Evolutionary conservation across 2,113 vertebrate genomes (phyloP).

Genomic region (zebrafish (Danio rerio)): GRCz12tu NC_133183.1:22045001-22045500

Average conservation of each 20-base stretch:
- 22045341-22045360: conserved; percentile 84
- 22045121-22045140: background rate
- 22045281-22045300: conserved; percentile 92
- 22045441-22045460: background rate
- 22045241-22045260: background rate
- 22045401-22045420: background rate
- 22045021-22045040: too few species aligned
- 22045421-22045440: background rate
- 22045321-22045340: conserved; percentile 84
- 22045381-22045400: conserved; percentile 91
- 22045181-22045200: background rate
- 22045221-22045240: background rate
- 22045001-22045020: too few species aligned
- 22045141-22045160: background rate
- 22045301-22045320: conserved; percentile 89
- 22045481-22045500: too few species aligned
- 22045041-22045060: too few species aligned
- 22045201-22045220: background rate
- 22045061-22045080: too few species aligned
- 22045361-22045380: conserved; percentile 90
- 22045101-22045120: background rate
- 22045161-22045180: background rate
- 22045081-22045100: too few species aligned
- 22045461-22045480: background rate
- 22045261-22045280: conserved; percentile 78